phyloP scores from a whole-genome alignment of 2,888 invertebrate species.

The Cryptophagus acutangulus region DNA sequence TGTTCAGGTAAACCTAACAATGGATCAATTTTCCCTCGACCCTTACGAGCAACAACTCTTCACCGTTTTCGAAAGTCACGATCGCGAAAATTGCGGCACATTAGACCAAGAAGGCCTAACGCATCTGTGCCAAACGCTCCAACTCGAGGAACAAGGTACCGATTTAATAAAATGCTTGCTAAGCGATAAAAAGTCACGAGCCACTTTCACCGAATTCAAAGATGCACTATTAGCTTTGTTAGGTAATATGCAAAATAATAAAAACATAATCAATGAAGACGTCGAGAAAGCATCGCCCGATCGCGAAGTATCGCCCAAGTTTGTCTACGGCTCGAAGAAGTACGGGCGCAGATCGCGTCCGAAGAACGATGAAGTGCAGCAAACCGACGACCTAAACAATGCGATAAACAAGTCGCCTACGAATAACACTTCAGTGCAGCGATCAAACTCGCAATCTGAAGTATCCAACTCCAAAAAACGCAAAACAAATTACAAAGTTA shows the following conservation, averaged over 20 bases:
- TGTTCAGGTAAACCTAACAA: no score
- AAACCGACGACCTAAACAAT: constrained; percentile 44
- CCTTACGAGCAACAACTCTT: constrained; percentile 79
- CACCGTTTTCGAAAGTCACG: constrained; percentile 75
- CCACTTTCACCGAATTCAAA: constrained; percentile 71
- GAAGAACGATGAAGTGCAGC: constrained; percentile 44
- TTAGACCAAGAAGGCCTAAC: constrained; percentile 63
- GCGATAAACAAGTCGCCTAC: constrained; percentile 27
- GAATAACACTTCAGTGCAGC: constrained; percentile 47
- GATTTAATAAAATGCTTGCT: constrained; percentile 57
- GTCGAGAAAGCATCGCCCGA: constrained; percentile 54
- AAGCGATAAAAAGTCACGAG: constrained; percentile 49
- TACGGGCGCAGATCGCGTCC: constrained; percentile 70
- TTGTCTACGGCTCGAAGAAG: constrained; percentile 68
- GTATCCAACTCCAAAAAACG: constrained; percentile 51
- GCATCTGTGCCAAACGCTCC: constrained; percentile 69
- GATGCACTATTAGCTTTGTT: constrained; percentile 68
- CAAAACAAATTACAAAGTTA: constrained; percentile 50
- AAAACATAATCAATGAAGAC: no score
- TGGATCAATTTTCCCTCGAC: constrained; percentile 49
- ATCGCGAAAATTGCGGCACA: constrained; percentile 63
- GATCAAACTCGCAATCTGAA: constrained; percentile 55
- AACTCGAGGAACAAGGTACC: constrained; percentile 66
- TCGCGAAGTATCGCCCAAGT: constrained; percentile 68
- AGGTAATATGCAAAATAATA: constrained; percentile 48